These are phyloP conservation scores for Netelia fuscicornis DNA, from an alignment of 2,888 invertebrate genomes.

Conservation along the genomic window DNA sequence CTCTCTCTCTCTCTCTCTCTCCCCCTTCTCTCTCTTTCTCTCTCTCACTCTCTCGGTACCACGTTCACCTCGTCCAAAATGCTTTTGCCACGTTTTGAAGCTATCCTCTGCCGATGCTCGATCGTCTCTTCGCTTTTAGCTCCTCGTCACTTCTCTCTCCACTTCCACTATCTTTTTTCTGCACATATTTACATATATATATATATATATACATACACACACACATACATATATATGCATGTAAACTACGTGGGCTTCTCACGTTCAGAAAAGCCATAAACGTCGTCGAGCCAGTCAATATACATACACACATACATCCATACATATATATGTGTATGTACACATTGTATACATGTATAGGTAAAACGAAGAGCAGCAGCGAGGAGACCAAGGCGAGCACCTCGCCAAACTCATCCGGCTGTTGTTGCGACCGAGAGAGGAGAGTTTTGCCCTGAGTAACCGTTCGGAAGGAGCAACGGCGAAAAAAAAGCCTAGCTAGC, in stretches of 20 bases:
- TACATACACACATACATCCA: too few relatives aligned
- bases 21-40: background rate
- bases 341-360: background rate
- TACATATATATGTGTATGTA: too few relatives aligned
- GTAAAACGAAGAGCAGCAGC: slow-evolving; percentile 34
- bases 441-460: background rate
- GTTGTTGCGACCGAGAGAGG: slow-evolving; percentile 18
- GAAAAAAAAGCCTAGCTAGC: background rate
- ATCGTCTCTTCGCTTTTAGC: slow-evolving; percentile 25
- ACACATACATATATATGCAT: background rate
- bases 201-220: background rate
- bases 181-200: background rate
- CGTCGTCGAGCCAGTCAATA: slow-evolving; percentile 7
- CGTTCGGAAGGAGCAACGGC: slow-evolving; percentile 1
- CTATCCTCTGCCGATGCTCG: slow-evolving; percentile 30
- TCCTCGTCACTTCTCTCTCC: background rate
- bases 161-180: background rate
- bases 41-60: background rate
- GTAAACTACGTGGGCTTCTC: slow-evolving; percentile 21
- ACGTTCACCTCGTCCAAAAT: slow-evolving; percentile 51
- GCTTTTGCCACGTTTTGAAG: slow-evolving; percentile 31
- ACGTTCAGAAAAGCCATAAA: slow-evolving; percentile 43
- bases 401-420: slow-evolving; percentile 46
- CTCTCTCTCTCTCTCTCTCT: background rate
- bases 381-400: slow-evolving; percentile 57